These are phyloP conservation scores for Cladorhizidae sp. DNA, from an alignment of 37 sponge, comb jelly and placozoan species.

Conservation along the genomic window DNA sequence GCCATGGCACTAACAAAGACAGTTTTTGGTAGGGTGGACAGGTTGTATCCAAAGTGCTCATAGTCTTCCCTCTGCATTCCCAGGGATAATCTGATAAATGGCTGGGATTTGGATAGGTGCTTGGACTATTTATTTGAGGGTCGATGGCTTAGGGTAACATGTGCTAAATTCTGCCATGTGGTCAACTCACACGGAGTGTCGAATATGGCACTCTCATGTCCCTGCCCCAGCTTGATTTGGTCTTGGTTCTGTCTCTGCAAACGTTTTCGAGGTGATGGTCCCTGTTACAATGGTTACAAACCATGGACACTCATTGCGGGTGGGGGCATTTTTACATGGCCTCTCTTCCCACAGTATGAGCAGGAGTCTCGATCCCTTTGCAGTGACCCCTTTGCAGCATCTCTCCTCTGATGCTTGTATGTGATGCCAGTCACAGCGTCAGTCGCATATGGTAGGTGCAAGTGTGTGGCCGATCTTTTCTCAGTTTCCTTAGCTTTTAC, in stretches of 20 bases:
- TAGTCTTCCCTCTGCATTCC: constrained; percentile 18
- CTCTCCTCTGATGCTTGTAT: too few relatives aligned
- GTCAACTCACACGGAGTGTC: constrained; percentile 28
- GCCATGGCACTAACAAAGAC: constrained; percentile 41
- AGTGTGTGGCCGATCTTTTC: constrained; percentile 24
- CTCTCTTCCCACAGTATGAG: too few relatives aligned
- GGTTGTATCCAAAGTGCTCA: constrained; percentile 2
- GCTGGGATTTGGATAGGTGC: constrained; percentile 24
- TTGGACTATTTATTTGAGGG: too few relatives aligned
- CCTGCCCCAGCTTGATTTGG: too few relatives aligned
- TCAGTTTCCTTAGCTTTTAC: too few relatives aligned
- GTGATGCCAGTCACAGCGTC: background rate
- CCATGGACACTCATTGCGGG: too few relatives aligned
- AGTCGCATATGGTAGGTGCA: constrained; percentile 39
- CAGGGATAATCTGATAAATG: constrained; percentile 18
- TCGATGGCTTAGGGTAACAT: constrained; percentile 3
- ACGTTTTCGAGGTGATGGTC: too few relatives aligned
- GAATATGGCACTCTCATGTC: constrained; percentile 1
- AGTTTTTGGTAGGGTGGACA: constrained; percentile 19
- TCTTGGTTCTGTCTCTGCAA: too few relatives aligned
- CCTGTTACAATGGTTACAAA: too few relatives aligned
- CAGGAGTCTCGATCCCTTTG: too few relatives aligned
- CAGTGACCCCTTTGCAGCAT: too few relatives aligned
- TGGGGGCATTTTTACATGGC: too few relatives aligned
- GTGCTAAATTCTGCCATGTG: background rate